Evolutionary conservation across 64 coral and sea anemone species (phyloP), one percentile per base, ranked within the genome.

Genomic region (Pocillopora verrucosa): DNA sequence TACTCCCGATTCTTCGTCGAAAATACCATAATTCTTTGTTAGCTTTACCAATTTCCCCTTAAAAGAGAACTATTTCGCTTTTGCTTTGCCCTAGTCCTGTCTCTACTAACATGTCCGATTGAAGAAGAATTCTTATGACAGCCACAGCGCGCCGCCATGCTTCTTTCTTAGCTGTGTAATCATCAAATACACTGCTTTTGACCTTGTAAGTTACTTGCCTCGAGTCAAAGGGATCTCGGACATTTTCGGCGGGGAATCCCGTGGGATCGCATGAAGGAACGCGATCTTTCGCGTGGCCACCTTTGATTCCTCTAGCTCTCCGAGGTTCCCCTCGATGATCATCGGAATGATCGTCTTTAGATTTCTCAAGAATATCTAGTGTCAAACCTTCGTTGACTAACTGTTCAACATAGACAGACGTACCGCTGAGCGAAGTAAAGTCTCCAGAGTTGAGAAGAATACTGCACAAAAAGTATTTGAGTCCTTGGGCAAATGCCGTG

Each of bases 61-160:
- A 85, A 37, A 85, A 85, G 36, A 85, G 20, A 69, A 56, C 82
- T 9, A 65, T 38, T 72, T 85, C 64, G 13, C 56, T 56, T 56
- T 20, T 36, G 22, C 13, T 38, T 9, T 16, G 1, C 30, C 35
- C 0, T 41, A 79, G 69, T 64, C 90, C 90, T 35, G 90, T 87
- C 65, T 76, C 14, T 34, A 92, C 45, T 2, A 72, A 58, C 90
- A 72, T 56, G 75, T 92, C 90, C 59, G 90, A 69, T 15, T 87
- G 75, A 14, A 92, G 26, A 75, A 92, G 20, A 64, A 92, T 65
- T 34, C 75, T 61, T 56, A 92, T 75, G 19, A 87, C 60, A 26
- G 83, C 90, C 51, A 92, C 56, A 80, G 90, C 90, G 3, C 83
- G 65, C n/a, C 62, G 56, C 90, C 82, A 87, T 37, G 90, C 90